Conservation (phyloP, 2,888 invertebrate genomes). For the Drosophila sordidula region DNA sequence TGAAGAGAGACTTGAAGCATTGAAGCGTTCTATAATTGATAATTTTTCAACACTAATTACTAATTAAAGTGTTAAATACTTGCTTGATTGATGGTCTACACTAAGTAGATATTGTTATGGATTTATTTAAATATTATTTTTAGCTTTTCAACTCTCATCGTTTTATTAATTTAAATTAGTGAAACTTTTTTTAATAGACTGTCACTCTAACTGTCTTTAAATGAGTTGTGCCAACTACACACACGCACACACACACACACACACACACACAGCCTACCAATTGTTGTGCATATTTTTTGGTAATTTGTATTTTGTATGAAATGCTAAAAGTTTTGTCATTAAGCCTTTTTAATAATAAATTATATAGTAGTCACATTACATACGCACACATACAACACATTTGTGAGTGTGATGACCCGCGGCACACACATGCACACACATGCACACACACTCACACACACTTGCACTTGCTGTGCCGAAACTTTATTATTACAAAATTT, state of each 20-base stretch:
- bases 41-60: too few relatives aligned
- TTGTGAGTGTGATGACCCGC: constrained; percentile 48
- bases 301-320: constrained; percentile 35
- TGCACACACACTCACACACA: constrained; percentile 10
- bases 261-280: constrained; percentile 1
- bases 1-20: too few relatives aligned
- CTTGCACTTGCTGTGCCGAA: constrained; percentile 28
- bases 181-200: constrained; percentile 1
- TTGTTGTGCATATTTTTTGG: constrained; percentile 30
- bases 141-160: neutral
- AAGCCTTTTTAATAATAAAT: constrained; percentile 78
- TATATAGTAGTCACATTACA: constrained; percentile 51
- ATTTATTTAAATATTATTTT: too few relatives aligned
- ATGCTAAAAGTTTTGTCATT: constrained; percentile 74
- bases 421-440: constrained; percentile 19
- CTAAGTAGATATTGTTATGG: too few relatives aligned
- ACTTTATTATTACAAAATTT: constrained; percentile 49
- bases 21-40: too few relatives aligned
- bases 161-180: constrained; percentile 14
- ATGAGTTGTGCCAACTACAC: neutral
- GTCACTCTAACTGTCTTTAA: neutral
- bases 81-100: too few relatives aligned
- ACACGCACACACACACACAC: neutral
- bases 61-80: too few relatives aligned
- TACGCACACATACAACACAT: constrained; percentile 23